phyloP scores from a whole-genome alignment of 1,140 invertebrate species.

The Cotesia vestalis region DNA sequence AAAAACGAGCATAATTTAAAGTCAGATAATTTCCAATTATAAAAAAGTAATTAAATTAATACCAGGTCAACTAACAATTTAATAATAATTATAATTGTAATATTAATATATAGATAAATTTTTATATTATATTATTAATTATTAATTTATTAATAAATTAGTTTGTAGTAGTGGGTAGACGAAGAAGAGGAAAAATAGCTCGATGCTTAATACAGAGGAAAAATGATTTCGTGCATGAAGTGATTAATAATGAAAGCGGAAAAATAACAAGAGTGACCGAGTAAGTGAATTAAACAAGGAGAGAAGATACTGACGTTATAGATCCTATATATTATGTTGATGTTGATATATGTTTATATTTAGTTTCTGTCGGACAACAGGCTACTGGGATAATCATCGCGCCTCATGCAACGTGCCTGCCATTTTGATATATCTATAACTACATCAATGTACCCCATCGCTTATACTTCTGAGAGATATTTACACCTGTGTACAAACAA shows the following conservation, averaged over 20 bases:
- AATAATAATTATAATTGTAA: too few species aligned
- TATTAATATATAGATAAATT: too few species aligned
- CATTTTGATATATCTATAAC: not conserved
- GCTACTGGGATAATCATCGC: slow-evolving; percentile 14
- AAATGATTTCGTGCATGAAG: slow-evolving; percentile 35
- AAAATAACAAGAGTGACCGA: not conserved
- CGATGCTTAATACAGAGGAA: slow-evolving; percentile 29
- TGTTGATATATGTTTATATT: slow-evolving; percentile 6
- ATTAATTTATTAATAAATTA: too few species aligned
- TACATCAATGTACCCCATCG: not conserved
- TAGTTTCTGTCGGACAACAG: not conserved
- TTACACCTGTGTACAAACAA: not conserved
- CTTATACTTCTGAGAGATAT: not conserved
- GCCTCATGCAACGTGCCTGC: slow-evolving; percentile 4
- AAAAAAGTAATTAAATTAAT: too few species aligned
- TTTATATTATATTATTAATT: too few species aligned
- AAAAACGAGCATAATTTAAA: too few species aligned
- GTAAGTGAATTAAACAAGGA: not conserved
- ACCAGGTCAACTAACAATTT: too few species aligned
- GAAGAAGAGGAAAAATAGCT: slow-evolving; percentile 21
- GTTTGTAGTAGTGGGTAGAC: slow-evolving; percentile 15
- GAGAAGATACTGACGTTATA: not conserved
- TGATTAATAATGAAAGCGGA: slow-evolving; percentile 33
- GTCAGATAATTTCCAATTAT: too few species aligned
- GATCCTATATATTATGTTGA: slow-evolving; percentile 1